Evolutionary conservation across 2,888 invertebrate genomes (phyloP).

Genomic region (Mesorhabditis belari): DNA sequence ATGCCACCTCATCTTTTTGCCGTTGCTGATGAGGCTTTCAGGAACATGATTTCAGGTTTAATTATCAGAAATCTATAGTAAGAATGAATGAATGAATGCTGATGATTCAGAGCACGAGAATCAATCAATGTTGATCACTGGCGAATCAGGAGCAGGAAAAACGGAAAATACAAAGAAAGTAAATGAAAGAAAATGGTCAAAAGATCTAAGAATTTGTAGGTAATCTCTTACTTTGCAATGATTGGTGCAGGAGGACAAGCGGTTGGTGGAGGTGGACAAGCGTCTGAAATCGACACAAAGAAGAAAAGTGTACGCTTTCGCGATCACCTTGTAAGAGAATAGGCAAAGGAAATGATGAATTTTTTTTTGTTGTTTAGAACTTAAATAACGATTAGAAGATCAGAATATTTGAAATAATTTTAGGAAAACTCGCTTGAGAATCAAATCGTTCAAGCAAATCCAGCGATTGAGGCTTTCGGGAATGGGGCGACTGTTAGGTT

Average conservation of each 20-base stretch:
- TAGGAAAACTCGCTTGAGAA: slow-evolving; percentile 84
- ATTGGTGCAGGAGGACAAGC: slow-evolving; percentile 62
- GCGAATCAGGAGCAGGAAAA: slow-evolving; percentile 98
- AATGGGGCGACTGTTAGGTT: slow-evolving; percentile 91
- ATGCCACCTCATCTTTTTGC: slow-evolving; percentile 50
- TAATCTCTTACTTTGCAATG: slow-evolving; percentile 88
- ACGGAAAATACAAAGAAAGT: slow-evolving; percentile 99
- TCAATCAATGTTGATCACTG: slow-evolving; percentile 89
- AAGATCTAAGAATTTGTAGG: slow-evolving; percentile 52
- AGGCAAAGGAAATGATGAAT: no score
- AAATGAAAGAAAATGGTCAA: background rate
- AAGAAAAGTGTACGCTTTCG: slow-evolving; percentile 27
- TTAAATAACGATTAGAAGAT: background rate
- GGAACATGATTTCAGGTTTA: slow-evolving; percentile 44
- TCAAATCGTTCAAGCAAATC: slow-evolving; percentile 98
- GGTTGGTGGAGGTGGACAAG: slow-evolving; percentile 10
- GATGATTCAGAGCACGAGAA: slow-evolving; percentile 42
- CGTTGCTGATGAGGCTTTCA: slow-evolving; percentile 44
- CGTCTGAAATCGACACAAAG: slow-evolving; percentile 6
- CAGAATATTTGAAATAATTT: slow-evolving; percentile 1
- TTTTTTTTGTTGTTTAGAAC: no score
- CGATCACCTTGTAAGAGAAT: no score
- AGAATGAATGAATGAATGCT: no score
- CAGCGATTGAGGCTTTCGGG: slow-evolving; percentile 97
- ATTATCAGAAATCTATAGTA: background rate